Evolutionary conservation across 2,888 invertebrate species (phyloP), one percentile per base, ranked within the genome.

Genomic region (Sceliomorpha sp.): DNA sequence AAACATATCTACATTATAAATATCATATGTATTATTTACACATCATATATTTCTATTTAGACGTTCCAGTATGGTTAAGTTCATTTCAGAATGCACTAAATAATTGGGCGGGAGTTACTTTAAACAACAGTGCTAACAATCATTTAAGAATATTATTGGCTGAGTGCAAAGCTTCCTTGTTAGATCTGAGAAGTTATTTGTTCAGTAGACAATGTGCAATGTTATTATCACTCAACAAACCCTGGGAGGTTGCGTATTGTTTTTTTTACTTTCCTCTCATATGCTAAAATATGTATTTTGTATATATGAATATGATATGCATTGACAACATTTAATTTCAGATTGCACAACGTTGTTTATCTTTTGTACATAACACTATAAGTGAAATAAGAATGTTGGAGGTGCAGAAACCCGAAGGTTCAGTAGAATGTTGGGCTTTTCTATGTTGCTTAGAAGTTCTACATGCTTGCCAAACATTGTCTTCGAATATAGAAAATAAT

Each of bases 111-210:
- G 97, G 97, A 0, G 92, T 98, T 9, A 93, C 91, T 86, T 90
- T 92, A 76, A 93, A 90, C 70, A 90, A 90, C 42, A 90, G 91
- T 79, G 90, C 93, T 79, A 90, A 93, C 75, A 89, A 90, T 74
- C 89, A 90, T 79, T 88, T 91, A 67, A 89, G 87, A 72, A 68
- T 75, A 68, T 75, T 85, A 31, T 74, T 88, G 66, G 78, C 84
- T 7, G 85, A 87, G 32, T 85, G 89, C 68, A 87, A 89, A 76
- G 93, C 93, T 1, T 94, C 96, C 0, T 89, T 98, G 59, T 89
- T 98, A 79, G 97, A 98, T 88, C 94, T 98, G 82, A 91, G 98
- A 70, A 96, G 97, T 87, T 98, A 98, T 89, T 90, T 98, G 72
- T 98, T 96, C 87, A 94, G 96, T 76, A 92, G 98, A 68, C 98